Evolutionary conservation across 2,888 invertebrate species (phyloP).

Genomic region (Hylaea fasciaria): DNA sequence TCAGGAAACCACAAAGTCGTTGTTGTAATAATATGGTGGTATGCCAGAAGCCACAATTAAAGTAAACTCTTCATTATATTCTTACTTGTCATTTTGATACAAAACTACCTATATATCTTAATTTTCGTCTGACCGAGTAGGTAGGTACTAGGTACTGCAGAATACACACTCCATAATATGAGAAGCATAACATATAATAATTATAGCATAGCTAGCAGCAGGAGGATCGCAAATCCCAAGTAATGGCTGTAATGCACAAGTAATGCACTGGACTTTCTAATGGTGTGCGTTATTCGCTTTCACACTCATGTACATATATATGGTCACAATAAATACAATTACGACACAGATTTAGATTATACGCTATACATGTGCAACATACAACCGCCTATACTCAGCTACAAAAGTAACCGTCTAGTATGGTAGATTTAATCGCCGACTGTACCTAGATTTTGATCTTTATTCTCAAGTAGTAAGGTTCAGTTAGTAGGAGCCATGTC

Average conservation of each 20-base stretch:
- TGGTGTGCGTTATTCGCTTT: conserved; percentile 31
- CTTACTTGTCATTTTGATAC: not conserved
- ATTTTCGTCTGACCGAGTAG: too few species aligned
- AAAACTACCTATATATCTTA: too few species aligned
- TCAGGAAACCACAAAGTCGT: too few species aligned
- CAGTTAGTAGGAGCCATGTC: not conserved
- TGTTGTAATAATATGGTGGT: too few species aligned
- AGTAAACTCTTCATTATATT: too few species aligned
- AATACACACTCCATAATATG: too few species aligned
- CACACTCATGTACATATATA: conserved; percentile 20
- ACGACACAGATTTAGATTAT: conserved; percentile 25
- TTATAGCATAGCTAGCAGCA: conserved; percentile 3
- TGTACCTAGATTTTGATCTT: conserved; percentile 1
- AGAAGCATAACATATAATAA: not conserved
- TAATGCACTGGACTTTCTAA: conserved; percentile 36
- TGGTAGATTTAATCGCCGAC: not conserved
- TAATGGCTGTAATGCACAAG: too few species aligned
- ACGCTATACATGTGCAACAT: conserved; percentile 21
- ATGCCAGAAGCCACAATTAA: too few species aligned
- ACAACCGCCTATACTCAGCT: not conserved
- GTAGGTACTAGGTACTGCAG: too few species aligned
- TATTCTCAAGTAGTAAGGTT: conserved; percentile 6
- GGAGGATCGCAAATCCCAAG: conserved; percentile 12
- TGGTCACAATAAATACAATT: conserved; percentile 15
- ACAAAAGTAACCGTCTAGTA: too few species aligned